These are phyloP conservation scores for Osmerus mordax DNA, from an alignment of 2,113 vertebrate genomes.

Conservation along the genomic window DNA sequence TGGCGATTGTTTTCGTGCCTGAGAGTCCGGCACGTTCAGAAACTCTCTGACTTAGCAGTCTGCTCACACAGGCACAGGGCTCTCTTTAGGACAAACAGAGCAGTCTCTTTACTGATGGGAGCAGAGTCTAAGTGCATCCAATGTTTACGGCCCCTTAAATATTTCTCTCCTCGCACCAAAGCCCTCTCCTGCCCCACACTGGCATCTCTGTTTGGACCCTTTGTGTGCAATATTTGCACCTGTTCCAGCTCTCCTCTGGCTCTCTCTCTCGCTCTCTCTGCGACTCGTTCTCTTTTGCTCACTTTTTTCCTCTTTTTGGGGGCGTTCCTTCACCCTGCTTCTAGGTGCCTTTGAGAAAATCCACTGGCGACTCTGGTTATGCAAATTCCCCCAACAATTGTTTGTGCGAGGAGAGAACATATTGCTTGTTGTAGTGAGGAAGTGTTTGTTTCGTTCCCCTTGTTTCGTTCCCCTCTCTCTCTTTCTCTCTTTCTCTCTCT, in stretches of 20 bases:
- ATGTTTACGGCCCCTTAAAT: constrained; percentile 72
- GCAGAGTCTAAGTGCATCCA: constrained; percentile 65
- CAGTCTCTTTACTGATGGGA: constrained; percentile 71
- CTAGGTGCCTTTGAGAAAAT: constrained; percentile 38
- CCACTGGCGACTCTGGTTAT: constrained; percentile 44
- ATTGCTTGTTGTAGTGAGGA: constrained; percentile 47
- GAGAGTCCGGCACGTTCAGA: background rate
- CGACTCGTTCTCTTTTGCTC: constrained; percentile 24
- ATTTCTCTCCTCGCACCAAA: constrained; percentile 65
- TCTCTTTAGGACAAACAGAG: constrained; percentile 66
- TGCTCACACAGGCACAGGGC: constrained; percentile 53
- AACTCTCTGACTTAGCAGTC: constrained; percentile 60
- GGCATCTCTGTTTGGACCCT: constrained; percentile 69
- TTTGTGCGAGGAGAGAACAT: constrained; percentile 53
- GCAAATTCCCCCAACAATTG: constrained; percentile 54
- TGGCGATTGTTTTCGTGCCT: background rate
- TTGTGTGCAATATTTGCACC: constrained; percentile 70
- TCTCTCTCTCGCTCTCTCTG: constrained; percentile 5
- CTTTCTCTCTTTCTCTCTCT: background rate
- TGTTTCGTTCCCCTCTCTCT: background rate
- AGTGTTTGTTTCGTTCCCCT: background rate
- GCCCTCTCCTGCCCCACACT: constrained; percentile 60
- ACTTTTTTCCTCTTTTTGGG: background rate
- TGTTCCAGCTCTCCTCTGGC: constrained; percentile 60
- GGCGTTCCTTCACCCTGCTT: constrained; percentile 33